Conservation (phyloP, 2,113 vertebrate genomes). For the Paracanthobrama guichenoti region DNA sequence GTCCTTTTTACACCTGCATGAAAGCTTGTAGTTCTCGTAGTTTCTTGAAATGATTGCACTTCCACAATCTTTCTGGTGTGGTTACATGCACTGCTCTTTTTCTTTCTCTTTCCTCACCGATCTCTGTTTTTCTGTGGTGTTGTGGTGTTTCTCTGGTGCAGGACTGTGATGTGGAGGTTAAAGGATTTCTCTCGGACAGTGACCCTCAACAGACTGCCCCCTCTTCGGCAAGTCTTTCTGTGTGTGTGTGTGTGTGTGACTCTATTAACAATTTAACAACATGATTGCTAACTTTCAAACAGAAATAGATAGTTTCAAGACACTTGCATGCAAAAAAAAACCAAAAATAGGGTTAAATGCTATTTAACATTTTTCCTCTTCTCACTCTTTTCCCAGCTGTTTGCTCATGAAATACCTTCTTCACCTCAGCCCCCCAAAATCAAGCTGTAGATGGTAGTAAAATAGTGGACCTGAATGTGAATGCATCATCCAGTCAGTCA, state of each 20-base stretch:
- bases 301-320: neutral
- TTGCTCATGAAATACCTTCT: too few species aligned
- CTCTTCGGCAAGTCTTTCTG: conserved; percentile 82
- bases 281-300: neutral
- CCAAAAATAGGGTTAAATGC: too few species aligned
- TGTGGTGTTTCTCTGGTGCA: conserved; percentile 69
- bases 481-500: too few species aligned
- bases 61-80: neutral
- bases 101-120: conserved; percentile 42
- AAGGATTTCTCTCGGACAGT: conserved; percentile 84
- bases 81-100: neutral
- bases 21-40: neutral
- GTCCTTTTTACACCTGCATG: neutral
- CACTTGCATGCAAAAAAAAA: neutral
- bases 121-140: conserved; percentile 24
- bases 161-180: conserved; percentile 86
- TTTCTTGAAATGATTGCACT: neutral
- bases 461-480: too few species aligned
- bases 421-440: too few species aligned
- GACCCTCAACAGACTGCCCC: conserved; percentile 80
- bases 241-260: conserved; percentile 39
- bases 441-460: too few species aligned
- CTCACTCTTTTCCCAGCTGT: too few species aligned
- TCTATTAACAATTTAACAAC: neutral
- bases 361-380: too few species aligned